Conservation (phyloP, 2,888 invertebrate species). For the Dicycla oo region DNA sequence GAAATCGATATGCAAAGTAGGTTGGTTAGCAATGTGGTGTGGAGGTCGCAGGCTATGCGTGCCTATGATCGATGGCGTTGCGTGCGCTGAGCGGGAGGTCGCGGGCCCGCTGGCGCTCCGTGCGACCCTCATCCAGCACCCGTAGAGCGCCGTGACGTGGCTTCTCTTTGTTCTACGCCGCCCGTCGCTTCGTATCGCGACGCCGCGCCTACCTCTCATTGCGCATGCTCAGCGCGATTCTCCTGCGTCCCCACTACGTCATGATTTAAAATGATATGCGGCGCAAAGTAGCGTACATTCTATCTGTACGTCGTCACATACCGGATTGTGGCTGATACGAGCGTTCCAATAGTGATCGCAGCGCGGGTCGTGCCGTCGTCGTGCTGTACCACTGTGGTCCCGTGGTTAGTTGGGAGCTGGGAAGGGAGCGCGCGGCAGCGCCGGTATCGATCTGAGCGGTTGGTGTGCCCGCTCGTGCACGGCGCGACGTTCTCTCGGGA, state of each 20-base stretch:
- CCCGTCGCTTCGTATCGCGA: constrained; percentile 72
- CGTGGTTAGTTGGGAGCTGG: constrained; percentile 77
- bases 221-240: constrained; percentile 85
- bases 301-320: constrained; percentile 73
- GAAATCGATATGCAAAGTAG: constrained; percentile 82
- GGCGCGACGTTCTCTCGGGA: constrained; percentile 86
- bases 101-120: constrained; percentile 68
- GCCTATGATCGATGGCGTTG: constrained; percentile 84
- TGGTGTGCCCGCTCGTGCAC: constrained; percentile 85
- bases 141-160: constrained; percentile 74
- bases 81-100: constrained; percentile 78
- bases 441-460: constrained; percentile 87
- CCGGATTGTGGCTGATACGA: constrained; percentile 72
- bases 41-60: constrained; percentile 81
- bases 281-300: constrained; percentile 77
- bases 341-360: constrained; percentile 67
- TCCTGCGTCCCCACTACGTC: constrained; percentile 83
- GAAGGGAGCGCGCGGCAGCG: constrained; percentile 83
- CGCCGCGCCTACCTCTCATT: constrained; percentile 83
- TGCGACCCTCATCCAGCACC: constrained; percentile 75
- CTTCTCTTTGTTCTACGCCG: constrained; percentile 80
- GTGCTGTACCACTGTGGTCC: constrained; percentile 64
- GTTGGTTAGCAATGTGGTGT: constrained; percentile 77
- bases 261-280: constrained; percentile 82
- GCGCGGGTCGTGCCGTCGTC: constrained; percentile 65